Evolutionary conservation across 2,888 invertebrate species (phyloP), one percentile per base, ranked within the genome.

Genomic region (Hirtodrosophila confusa): DNA sequence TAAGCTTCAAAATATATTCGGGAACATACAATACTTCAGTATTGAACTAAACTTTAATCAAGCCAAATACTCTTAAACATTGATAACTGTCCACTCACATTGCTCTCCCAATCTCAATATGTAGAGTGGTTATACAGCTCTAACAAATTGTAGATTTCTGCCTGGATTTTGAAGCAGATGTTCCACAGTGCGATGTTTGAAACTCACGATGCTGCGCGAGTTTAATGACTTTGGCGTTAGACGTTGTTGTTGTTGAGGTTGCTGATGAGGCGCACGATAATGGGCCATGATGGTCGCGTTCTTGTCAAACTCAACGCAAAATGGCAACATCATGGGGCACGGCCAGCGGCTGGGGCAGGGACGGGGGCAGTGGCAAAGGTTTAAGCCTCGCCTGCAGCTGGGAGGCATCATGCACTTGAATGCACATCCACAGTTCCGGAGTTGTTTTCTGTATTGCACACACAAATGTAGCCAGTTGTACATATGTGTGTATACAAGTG

Each of bases 151-250:
- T n/a, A n/a, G 27, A 27, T 31, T 31, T 31, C 2, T 31, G 31
- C 7, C 9, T 8, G 31, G 8, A 6, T 8, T 31, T 31, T 31
- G 1, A 8, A 6, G 48, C 7, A 10, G 29, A 4, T 9, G 44
- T 41, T 31, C 31, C 40, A 12, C 17, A 3, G 40, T 41, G 9
- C 9, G 9, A 31, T 31, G 71, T 71, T 78, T 47, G 67, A 51
- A 65, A 55, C 75, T 75, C 55, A 73, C 51, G 76, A 73, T 74
- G 75, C 55, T 55, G 55, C 60, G 79, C 70, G 88, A 87, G 82
- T 83, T 87, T 83, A 83, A 83, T 87, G 82, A 83, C 82, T 83
- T 82, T 78, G 79, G 82, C 86, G 67, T 87, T 82, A 87, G 86
- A 87, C 48, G 71, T 36, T 60, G 69, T 39, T 56, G 62, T 54